These are phyloP conservation scores for Eubasilissa regina DNA, from an alignment of 1,140 invertebrate genomes.

Conservation along the genomic window DNA sequence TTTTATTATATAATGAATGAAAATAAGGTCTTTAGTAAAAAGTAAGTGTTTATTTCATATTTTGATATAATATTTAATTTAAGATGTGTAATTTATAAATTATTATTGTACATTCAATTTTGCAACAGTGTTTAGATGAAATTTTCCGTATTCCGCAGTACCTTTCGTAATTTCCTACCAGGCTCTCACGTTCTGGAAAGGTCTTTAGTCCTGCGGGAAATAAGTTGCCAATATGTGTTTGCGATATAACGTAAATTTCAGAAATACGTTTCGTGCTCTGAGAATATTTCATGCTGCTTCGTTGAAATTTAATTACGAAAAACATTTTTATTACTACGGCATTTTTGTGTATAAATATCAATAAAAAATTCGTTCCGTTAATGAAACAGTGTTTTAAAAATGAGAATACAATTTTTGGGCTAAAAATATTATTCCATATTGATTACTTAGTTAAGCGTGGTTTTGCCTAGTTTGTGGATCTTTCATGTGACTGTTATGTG, in stretches of 20 bases:
- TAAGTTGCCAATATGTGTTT: constrained; percentile 58
- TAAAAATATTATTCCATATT: too few species aligned
- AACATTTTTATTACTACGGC: constrained; percentile 14
- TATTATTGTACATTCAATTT: neutral
- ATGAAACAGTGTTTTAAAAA: neutral
- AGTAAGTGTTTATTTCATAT: too few species aligned
- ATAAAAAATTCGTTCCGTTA: constrained; percentile 6
- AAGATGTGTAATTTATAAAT: too few species aligned
- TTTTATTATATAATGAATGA: too few species aligned
- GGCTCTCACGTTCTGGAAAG: constrained; percentile 37
- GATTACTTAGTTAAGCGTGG: too few species aligned
- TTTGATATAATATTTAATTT: too few species aligned
- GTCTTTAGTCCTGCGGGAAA: constrained; percentile 57
- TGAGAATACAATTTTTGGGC: too few species aligned
- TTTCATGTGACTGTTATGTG: too few species aligned
- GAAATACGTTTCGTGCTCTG: constrained; percentile 45
- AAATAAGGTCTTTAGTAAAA: too few species aligned
- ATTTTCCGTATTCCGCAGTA: constrained; percentile 24
- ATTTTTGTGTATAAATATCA: constrained; percentile 29
- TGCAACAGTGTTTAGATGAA: neutral
- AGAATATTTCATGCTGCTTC: constrained; percentile 39
- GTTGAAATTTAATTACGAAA: constrained; percentile 35
- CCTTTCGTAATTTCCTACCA: constrained; percentile 14
- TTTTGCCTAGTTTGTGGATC: too few species aligned
- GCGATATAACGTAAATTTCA: constrained; percentile 54